Conservation (phyloP, 1,140 invertebrate genomes). For the Ylistrum balloti region DNA sequence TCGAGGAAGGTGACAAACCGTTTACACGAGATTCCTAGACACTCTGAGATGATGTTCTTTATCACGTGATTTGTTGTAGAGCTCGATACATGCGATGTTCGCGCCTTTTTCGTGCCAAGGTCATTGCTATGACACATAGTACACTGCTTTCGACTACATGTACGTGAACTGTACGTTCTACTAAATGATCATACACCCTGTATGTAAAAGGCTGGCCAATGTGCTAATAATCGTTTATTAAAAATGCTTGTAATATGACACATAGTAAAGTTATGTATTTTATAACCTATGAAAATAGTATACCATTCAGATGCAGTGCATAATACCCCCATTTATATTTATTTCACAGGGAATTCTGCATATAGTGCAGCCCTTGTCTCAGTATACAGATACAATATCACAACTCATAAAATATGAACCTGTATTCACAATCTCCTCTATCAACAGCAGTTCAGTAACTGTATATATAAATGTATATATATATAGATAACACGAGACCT, state of each 20-base stretch:
- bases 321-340: conserved; percentile 39
- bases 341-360: conserved; percentile 9
- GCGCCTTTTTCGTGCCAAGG: conserved; percentile 15
- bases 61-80: conserved; percentile 8
- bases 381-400: not conserved
- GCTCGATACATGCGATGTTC: conserved; percentile 1
- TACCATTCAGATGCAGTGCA: conserved; percentile 23
- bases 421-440: not conserved
- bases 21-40: conserved; percentile 37
- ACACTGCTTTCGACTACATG: not conserved
- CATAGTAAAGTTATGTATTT: not conserved
- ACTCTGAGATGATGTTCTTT: conserved; percentile 2
- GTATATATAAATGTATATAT: not conserved
- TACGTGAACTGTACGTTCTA: not conserved
- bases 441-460: not conserved
- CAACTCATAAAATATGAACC: conserved; percentile 27
- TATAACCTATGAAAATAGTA: not conserved
- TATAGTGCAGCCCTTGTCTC: conserved; percentile 4
- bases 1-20: conserved; percentile 4
- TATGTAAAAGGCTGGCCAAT: not conserved
- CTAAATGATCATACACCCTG: not conserved
- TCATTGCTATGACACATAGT: not conserved
- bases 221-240: not conserved
- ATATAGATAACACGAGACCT: not conserved
- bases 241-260: not conserved